Evolutionary conservation across 1,140 invertebrate genomes (phyloP).

Genomic region (Cyphomyrmex costatus): DNA sequence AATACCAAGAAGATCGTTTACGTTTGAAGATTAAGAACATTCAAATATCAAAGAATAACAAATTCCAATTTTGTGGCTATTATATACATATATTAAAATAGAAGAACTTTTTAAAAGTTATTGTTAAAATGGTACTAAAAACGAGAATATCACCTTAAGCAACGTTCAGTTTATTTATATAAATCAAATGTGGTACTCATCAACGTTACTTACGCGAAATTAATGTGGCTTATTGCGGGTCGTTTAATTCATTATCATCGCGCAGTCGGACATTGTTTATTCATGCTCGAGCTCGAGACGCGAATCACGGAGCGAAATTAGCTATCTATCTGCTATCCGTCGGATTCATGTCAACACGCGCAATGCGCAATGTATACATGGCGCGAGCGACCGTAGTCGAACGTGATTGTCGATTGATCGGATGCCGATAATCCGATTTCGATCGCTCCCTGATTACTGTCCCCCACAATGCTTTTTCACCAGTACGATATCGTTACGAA

Average conservation of each 20-base stretch:
- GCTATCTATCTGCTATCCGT: conserved; percentile 54
- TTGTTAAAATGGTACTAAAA: too few relatives aligned
- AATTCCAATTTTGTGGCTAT: too few relatives aligned
- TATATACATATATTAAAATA: too few relatives aligned
- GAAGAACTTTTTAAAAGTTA: too few relatives aligned
- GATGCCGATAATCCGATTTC: conserved; percentile 60
- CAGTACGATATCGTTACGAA: conserved; percentile 13
- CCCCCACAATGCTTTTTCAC: conserved; percentile 15
- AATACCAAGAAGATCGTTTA: too few relatives aligned
- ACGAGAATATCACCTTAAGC: not conserved
- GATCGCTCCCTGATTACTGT: conserved; percentile 41
- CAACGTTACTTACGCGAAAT: not conserved
- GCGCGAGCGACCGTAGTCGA: conserved; percentile 26
- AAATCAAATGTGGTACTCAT: not conserved
- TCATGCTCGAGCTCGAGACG: conserved; percentile 43
- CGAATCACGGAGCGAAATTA: conserved; percentile 59
- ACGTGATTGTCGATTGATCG: conserved; percentile 62
- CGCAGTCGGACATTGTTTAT: conserved; percentile 23
- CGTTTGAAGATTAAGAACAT: too few relatives aligned
- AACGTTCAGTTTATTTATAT: not conserved
- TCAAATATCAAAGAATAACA: too few relatives aligned
- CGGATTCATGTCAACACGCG: conserved; percentile 52
- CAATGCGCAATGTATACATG: conserved; percentile 54
- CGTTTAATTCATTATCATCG: conserved; percentile 35
- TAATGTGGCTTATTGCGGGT: conserved; percentile 21